phyloP scores from a whole-genome alignment of 1,140 invertebrate genomes.

The Camponotus floridanus region DNA sequence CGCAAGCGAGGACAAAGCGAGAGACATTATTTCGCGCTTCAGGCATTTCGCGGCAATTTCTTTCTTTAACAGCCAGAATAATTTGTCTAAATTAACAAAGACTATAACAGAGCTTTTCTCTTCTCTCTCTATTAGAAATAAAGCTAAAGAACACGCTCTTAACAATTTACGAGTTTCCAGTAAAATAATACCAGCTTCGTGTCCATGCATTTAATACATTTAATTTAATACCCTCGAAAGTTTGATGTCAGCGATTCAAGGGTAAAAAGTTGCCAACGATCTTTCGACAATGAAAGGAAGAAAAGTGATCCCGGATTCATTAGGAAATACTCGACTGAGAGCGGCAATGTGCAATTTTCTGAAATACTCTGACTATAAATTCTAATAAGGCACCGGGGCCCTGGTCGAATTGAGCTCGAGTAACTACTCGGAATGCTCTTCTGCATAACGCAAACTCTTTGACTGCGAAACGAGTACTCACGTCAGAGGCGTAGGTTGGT shows the following conservation, averaged over 20 bases:
- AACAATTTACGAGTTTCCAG: too few relatives aligned
- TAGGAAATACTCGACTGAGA: constrained; percentile 11
- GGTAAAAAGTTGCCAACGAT: constrained; percentile 3
- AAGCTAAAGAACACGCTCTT: too few relatives aligned
- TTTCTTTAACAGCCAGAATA: too few relatives aligned
- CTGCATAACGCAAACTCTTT: constrained; percentile 35
- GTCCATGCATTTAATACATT: too few relatives aligned
- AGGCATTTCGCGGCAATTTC: too few relatives aligned
- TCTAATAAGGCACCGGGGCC: constrained; percentile 24
- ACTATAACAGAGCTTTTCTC: too few relatives aligned
- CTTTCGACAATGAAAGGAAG: background rate
- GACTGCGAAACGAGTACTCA: constrained; percentile 20
- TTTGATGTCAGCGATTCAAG: background rate
- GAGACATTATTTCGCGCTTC: too few relatives aligned
- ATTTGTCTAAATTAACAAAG: too few relatives aligned
- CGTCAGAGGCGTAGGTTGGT: constrained; percentile 13
- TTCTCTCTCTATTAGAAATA: too few relatives aligned
- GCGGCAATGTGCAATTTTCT: constrained; percentile 39
- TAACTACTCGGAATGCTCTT: constrained; percentile 36
- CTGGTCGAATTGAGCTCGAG: constrained; percentile 35
- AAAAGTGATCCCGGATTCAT: constrained; percentile 32
- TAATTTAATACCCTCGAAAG: background rate
- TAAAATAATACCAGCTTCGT: too few relatives aligned
- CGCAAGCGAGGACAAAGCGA: too few relatives aligned
- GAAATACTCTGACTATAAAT: constrained; percentile 53